These are phyloP conservation scores for Hippocampus mohnikei DNA, from an alignment of 2,113 vertebrate species.

Conservation along the genomic window DNA sequence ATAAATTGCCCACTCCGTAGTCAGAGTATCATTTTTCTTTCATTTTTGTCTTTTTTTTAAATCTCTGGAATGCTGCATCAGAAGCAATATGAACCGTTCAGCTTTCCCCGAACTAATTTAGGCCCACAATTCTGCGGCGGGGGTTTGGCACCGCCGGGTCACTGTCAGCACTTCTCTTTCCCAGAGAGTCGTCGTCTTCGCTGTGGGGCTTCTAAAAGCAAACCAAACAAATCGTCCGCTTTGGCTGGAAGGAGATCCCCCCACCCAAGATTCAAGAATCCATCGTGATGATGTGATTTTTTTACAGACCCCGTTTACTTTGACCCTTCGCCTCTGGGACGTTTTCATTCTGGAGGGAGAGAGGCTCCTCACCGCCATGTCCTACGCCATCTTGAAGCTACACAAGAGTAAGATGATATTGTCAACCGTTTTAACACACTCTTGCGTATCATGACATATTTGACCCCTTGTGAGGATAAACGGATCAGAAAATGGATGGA, in stretches of 20 bases:
- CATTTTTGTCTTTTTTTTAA: not conserved
- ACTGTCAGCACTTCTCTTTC: constrained; percentile 58
- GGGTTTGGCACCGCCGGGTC: constrained; percentile 41
- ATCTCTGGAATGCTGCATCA: constrained; percentile 17
- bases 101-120: constrained; percentile 30
- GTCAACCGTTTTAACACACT: not conserved
- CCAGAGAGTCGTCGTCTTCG: constrained; percentile 16
- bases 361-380: constrained; percentile 78
- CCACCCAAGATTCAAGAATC: not conserved
- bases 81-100: constrained; percentile 38
- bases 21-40: not conserved
- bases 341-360: constrained; percentile 86
- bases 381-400: constrained; percentile 81
- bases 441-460: not conserved
- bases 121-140: constrained; percentile 59
- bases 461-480: too few species aligned
- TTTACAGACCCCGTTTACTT: constrained; percentile 79
- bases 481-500: too few species aligned
- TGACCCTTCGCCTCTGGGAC: constrained; percentile 83
- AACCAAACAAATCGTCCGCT: constrained; percentile 43
- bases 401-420: constrained; percentile 77
- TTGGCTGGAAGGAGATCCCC: constrained; percentile 1
- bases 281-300: constrained; percentile 8
- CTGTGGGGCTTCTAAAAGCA: constrained; percentile 19
- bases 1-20: too few species aligned